Base-by-base conservation (phyloP, 1,140 invertebrate species). In the Drosophila santomea region DNA sequence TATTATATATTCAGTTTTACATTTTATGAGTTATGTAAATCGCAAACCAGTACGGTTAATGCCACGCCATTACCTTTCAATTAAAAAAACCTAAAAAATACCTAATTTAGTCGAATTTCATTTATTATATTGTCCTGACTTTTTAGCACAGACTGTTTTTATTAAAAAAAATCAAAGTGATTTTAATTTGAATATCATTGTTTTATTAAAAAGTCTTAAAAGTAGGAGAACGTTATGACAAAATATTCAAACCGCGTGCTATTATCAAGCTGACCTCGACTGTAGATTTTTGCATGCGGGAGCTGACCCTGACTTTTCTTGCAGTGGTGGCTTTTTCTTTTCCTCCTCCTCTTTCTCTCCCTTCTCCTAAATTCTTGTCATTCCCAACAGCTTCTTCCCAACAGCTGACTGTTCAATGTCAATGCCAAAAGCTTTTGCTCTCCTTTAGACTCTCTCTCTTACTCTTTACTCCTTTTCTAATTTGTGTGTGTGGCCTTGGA, bases 361-460 rank as follows among this genome's bases (percentile, higher is more conserved):
- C 15, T 17, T 7, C 11, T 17, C n/a, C 11, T 38, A 32, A 17
- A 14, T 32, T 39, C n/a, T n/a, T 14, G 20, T 17, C 14, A 11
- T 23, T 23, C 20, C 14, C n/a, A n/a, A n/a, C n/a, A n/a, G 7
- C 25, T 32, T 28, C 25, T 17, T 14, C 17, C 38, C 25, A 79
- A 78, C 79, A 79, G 80, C 80, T 84, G 80, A 80, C 48, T 62
- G 38, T 17, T 66, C 66, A 66, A 66, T 58, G 50, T 59, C 73
- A 76, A 75, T 75, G 56, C 64, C 68, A 55, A 59, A 67, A 66
- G 68, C 76, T 79, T 67, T 61, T 14, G 32, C 74, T 44, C 73
- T 69, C 48, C 57, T n/a, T 25, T 32, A 15, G 48, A 35, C 38
- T 39, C 44, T 45, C 38, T 45, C 43, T 55, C 12, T 38, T 36